Conservation (phyloP, 2,113 vertebrate species). For the Triplophysa siluroides region DNA sequence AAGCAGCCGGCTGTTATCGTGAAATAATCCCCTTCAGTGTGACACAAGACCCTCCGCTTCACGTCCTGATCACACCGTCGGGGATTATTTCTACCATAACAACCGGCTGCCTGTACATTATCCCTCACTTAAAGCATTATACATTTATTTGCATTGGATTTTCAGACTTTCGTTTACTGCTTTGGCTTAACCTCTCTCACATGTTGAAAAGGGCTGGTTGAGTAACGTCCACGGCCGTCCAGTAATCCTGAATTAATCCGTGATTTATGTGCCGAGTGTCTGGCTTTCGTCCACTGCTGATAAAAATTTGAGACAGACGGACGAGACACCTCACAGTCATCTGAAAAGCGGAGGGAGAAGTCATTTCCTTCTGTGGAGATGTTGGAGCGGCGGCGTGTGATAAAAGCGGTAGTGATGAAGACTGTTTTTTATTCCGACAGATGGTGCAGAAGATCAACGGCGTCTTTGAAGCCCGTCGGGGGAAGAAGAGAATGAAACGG, state of each 20-base stretch:
- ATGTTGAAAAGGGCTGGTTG: no score
- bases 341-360: constrained; percentile 23
- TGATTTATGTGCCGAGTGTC: constrained; percentile 15
- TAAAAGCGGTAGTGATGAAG: constrained; percentile 33
- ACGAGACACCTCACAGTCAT: background rate
- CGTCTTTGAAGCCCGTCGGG: constrained; percentile 89
- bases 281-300: background rate
- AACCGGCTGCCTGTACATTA: no score
- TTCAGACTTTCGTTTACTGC: no score
- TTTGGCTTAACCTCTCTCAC: no score
- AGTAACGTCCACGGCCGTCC: constrained; percentile 64
- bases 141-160: no score
- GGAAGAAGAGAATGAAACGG: constrained; percentile 93
- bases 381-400: constrained; percentile 28
- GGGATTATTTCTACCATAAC: no score
- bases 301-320: background rate
- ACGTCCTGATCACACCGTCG: no score
- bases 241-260: constrained; percentile 20
- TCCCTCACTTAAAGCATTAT: no score
- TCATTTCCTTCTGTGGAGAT: constrained; percentile 20
- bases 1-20: no score
- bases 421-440: constrained; percentile 68
- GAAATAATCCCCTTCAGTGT: no score
- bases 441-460: constrained; percentile 93
- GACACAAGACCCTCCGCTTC: no score